Evolutionary conservation across 2,113 vertebrate species (phyloP).

Genomic region (Rhabdomys dilectus): DNA sequence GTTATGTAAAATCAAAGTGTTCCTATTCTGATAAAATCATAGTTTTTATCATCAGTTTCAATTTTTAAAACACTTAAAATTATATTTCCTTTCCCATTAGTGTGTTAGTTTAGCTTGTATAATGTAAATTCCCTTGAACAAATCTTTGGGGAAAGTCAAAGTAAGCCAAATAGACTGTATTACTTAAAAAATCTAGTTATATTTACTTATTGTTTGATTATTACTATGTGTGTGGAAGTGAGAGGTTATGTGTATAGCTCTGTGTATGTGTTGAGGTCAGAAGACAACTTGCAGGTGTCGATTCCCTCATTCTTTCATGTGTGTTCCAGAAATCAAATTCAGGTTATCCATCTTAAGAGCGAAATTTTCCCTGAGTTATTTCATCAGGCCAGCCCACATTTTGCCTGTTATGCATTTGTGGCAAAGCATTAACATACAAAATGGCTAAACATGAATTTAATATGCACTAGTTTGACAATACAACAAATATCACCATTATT

Average conservation of each 20-base stretch:
- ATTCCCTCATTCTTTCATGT: neutral
- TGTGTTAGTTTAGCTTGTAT: neutral
- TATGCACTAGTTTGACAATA: neutral
- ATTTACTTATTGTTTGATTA: neutral
- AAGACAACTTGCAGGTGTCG: neutral
- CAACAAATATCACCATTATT: neutral
- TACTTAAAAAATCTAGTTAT: neutral
- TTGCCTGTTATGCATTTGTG: neutral
- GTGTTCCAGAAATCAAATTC: neutral
- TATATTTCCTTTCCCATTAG: neutral
- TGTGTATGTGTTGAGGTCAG: neutral
- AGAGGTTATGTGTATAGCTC: neutral
- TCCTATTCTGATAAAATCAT: neutral
- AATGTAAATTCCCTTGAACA: neutral
- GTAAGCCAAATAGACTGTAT: neutral
- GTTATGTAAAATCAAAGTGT: neutral
- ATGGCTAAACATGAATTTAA: neutral
- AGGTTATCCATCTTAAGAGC: neutral
- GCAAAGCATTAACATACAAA: neutral
- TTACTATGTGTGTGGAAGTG: neutral
- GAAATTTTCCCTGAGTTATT: neutral
- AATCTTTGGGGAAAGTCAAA: neutral
- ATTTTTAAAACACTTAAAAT: slow-evolving; percentile 29
- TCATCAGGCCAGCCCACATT: neutral
- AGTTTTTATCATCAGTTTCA: neutral